Evolutionary conservation across 1,140 invertebrate species (phyloP).

Genomic region (Bradysia coprophila): DNA sequence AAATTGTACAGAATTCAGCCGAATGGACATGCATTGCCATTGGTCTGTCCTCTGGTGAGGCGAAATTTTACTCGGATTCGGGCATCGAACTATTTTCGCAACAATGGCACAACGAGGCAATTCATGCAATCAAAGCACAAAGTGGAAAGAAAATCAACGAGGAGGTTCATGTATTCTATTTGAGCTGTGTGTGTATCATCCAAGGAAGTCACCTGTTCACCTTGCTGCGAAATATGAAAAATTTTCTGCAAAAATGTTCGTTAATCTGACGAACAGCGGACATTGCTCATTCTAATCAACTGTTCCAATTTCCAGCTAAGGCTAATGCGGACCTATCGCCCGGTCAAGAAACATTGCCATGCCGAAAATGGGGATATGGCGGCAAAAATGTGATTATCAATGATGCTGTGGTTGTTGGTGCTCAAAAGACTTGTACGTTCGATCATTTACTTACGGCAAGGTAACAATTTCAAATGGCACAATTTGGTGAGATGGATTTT

Average conservation of each 20-base stretch:
- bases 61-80: slow-evolving; percentile 79
- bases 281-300: slow-evolving; percentile 15
- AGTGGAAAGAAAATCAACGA: slow-evolving; percentile 52
- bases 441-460: slow-evolving; percentile 65
- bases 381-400: slow-evolving; percentile 48
- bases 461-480: slow-evolving; percentile 12
- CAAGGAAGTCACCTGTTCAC: slow-evolving; percentile 67
- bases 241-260: slow-evolving; percentile 6
- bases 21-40: slow-evolving; percentile 89
- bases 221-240: slow-evolving; percentile 11
- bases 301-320: slow-evolving; percentile 14
- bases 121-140: slow-evolving; percentile 64
- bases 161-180: slow-evolving; percentile 69
- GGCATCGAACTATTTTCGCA: slow-evolving; percentile 67
- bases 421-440: slow-evolving; percentile 58
- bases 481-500: background rate
- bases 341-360: slow-evolving; percentile 20
- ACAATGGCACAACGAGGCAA: slow-evolving; percentile 63
- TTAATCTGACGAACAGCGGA: background rate
- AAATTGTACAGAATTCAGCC: slow-evolving; percentile 32
- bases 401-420: slow-evolving; percentile 61
- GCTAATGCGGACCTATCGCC: slow-evolving; percentile 1
- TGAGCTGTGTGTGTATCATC: slow-evolving; percentile 55
- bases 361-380: slow-evolving; percentile 72
- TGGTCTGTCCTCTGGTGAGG: slow-evolving; percentile 66